Evolutionary conservation across 2,797 vertebrate genomes (phyloP).

Genomic region (Melanotaenia trifasciata): DNA sequence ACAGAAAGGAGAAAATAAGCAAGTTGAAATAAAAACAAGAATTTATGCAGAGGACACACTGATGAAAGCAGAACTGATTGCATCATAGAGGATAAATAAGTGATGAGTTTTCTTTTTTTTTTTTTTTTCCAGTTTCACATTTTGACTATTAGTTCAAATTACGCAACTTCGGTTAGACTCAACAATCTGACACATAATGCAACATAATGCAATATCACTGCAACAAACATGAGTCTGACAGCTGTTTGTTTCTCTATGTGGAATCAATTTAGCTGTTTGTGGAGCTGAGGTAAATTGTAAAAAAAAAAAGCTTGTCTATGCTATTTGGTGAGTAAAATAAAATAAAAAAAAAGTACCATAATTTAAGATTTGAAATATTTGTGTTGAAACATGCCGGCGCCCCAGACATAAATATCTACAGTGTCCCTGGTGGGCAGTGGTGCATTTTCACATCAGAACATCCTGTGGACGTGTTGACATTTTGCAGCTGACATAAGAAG

Average conservation of each 20-base stretch:
- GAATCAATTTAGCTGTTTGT: neutral
- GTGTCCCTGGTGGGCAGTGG: neutral
- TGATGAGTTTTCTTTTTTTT: neutral
- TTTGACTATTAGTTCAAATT: slow-evolving; percentile 2
- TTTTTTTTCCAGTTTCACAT: no score
- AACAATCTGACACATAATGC: slow-evolving; percentile 13
- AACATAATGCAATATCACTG: slow-evolving; percentile 35
- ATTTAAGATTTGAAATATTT: no score
- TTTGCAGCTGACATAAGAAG: slow-evolving; percentile 23
- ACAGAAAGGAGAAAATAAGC: neutral
- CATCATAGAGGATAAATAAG: slow-evolving; percentile 19
- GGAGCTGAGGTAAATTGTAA: neutral
- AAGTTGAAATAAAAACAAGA: slow-evolving; percentile 2
- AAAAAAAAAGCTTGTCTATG: no score
- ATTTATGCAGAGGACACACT: neutral
- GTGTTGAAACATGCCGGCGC: no score
- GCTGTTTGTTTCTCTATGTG: no score
- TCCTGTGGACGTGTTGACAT: slow-evolving; percentile 11
- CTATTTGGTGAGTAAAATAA: no score
- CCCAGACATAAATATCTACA: neutral
- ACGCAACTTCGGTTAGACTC: neutral
- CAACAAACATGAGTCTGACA: slow-evolving; percentile 16
- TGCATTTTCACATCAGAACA: slow-evolving; percentile 6
- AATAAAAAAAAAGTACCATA: no score
- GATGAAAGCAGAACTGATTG: slow-evolving; percentile 1